phyloP scores from a whole-genome alignment of 2,797 vertebrate species.

The Chromis chromis region DNA sequence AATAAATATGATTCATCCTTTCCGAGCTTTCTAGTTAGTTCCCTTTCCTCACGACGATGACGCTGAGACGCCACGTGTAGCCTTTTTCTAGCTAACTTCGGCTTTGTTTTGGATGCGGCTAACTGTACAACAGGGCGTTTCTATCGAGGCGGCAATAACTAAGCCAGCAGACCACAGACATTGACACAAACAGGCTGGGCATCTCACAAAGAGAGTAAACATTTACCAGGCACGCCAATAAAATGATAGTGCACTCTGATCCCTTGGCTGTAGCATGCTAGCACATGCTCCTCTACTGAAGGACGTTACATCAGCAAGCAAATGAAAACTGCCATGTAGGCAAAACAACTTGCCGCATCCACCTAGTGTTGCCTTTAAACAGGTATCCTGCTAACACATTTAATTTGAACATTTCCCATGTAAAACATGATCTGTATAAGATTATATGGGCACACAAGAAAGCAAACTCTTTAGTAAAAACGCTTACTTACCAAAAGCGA shows the following conservation, averaged over 20 bases:
- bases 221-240: background rate
- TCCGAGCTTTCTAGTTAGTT: background rate
- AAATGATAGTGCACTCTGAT: background rate
- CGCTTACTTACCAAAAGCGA: background rate
- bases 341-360: constrained; percentile 1
- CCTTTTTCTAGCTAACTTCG: constrained; percentile 1
- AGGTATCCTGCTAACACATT: background rate
- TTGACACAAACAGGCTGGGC: background rate
- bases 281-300: background rate
- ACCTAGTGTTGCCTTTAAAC: background rate
- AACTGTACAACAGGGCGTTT: background rate
- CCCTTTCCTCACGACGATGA: background rate
- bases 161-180: background rate
- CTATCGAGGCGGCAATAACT: background rate
- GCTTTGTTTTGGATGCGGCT: background rate
- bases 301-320: background rate
- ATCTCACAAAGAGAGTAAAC: background rate
- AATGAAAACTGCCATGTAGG: constrained; percentile 4
- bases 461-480: background rate
- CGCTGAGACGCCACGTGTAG: background rate
- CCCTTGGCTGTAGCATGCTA: background rate
- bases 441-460: background rate
- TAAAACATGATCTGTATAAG: background rate
- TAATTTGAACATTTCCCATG: background rate
- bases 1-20: constrained; percentile 25